phyloP scores from a whole-genome alignment of 2,113 vertebrate genomes.

The Hydrochoerus hydrochaeris region DNA sequence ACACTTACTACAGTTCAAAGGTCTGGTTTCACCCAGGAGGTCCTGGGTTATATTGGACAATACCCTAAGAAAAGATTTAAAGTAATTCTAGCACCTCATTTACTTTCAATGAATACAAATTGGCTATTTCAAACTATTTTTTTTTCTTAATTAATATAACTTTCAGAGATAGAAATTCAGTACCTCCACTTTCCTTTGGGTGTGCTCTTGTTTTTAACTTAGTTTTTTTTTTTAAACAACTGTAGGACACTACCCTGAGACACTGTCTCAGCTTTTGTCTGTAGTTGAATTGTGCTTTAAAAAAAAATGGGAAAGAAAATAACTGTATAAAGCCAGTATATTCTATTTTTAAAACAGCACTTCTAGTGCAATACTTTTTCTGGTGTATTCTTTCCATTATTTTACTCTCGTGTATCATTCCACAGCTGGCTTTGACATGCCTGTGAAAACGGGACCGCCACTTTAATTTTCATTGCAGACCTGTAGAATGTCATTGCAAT shows the following conservation, averaged over 20 bases:
- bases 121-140: conserved; percentile 72
- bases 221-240: conserved; percentile 78
- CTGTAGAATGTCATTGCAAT: conserved; percentile 55
- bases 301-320: conserved; percentile 79
- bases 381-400: conserved; percentile 77
- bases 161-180: conserved; percentile 66
- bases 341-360: conserved; percentile 85
- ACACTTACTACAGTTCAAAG: conserved; percentile 56
- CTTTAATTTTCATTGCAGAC: neutral
- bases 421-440: conserved; percentile 68
- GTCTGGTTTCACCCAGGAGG: conserved; percentile 45
- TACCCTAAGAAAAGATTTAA: conserved; percentile 52
- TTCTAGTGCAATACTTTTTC: conserved; percentile 84
- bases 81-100: conserved; percentile 68
- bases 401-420: conserved; percentile 70
- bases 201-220: conserved; percentile 80
- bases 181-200: conserved; percentile 71
- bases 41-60: conserved; percentile 67
- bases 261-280: conserved; percentile 71
- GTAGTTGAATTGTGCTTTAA: conserved; percentile 68
- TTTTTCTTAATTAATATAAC: conserved; percentile 68
- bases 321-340: conserved; percentile 78
- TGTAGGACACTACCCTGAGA: conserved; percentile 84
- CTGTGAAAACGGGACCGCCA: conserved; percentile 72
- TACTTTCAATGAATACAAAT: conserved; percentile 72